Conservation (phyloP, 2,888 invertebrate genomes). For the Amblyjoppa fuscipennis region DNA sequence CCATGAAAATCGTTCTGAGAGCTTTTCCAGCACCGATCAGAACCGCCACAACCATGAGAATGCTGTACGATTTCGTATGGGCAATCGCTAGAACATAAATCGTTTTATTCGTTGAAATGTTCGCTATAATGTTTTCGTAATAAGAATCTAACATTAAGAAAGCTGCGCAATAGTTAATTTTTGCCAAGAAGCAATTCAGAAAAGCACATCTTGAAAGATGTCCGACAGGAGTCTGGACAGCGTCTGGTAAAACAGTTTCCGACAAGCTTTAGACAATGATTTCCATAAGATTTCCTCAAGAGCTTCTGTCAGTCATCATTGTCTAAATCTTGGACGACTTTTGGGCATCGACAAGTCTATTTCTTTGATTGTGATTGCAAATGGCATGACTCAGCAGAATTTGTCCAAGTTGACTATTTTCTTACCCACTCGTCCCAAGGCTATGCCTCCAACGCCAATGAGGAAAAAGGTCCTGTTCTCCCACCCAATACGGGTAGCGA, state of each 20-base stretch:
- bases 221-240: not conserved
- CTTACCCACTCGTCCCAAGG: conserved; percentile 89
- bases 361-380: too few relatives aligned
- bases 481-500: conserved; percentile 90
- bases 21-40: conserved; percentile 91
- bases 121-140: conserved; percentile 8
- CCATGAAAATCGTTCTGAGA: conserved; percentile 91
- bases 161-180: not conserved
- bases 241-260: not conserved
- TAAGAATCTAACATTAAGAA: not conserved
- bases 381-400: not conserved
- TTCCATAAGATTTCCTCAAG: not conserved
- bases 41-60: conserved; percentile 88
- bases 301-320: not conserved
- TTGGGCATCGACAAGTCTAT: not conserved
- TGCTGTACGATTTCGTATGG: conserved; percentile 87
- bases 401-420: conserved; percentile 25
- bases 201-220: not conserved
- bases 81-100: conserved; percentile 86
- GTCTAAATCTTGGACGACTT: not conserved
- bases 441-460: conserved; percentile 89
- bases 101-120: not conserved
- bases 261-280: not conserved
- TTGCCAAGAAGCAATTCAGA: not conserved
- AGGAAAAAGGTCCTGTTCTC: conserved; percentile 90